Conservation (phyloP, 2,797 vertebrate genomes). For the Oreochromis mossambicus region DNA sequence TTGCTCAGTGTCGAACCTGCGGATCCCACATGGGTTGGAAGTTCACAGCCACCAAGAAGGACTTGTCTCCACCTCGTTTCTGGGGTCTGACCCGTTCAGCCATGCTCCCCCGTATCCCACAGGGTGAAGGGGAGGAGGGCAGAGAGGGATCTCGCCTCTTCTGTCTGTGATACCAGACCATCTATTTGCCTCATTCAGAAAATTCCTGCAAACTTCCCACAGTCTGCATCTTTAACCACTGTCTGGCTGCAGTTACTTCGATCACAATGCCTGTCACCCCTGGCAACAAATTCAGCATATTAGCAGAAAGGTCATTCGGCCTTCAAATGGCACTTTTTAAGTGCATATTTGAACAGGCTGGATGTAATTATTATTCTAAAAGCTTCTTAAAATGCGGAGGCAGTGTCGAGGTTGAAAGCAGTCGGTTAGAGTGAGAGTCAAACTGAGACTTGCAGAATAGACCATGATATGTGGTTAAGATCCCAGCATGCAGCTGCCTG, state of each 20-base stretch:
- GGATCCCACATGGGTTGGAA: conserved; percentile 97
- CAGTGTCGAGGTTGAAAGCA: neutral
- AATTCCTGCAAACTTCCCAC: neutral
- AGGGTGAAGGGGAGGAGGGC: conserved; percentile 75
- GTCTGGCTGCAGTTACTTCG: conserved; percentile 20
- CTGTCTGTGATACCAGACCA: conserved; percentile 79
- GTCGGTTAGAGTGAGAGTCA: neutral
- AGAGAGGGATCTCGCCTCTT: conserved; percentile 83
- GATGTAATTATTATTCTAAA: neutral
- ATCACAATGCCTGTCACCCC: conserved; percentile 37
- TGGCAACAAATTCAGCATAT: conserved; percentile 50
- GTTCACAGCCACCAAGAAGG: conserved; percentile 92
- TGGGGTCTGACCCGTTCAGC: conserved; percentile 98
- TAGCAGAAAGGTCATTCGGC: conserved; percentile 29
- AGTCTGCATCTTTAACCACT: conserved; percentile 25
- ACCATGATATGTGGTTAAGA: neutral
- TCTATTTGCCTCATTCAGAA: neutral
- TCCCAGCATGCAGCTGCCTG: conserved; percentile 40
- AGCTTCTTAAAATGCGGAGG: neutral
- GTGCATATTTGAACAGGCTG: neutral
- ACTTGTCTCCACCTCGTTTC: conserved; percentile 90
- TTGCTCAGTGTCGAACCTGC: conserved; percentile 91
- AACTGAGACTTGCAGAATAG: neutral
- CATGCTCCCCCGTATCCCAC: conserved; percentile 90
- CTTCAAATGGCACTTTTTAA: conserved; percentile 7